phyloP scores from a whole-genome alignment of 2,888 invertebrate genomes.

The Masnerella sp. region DNA sequence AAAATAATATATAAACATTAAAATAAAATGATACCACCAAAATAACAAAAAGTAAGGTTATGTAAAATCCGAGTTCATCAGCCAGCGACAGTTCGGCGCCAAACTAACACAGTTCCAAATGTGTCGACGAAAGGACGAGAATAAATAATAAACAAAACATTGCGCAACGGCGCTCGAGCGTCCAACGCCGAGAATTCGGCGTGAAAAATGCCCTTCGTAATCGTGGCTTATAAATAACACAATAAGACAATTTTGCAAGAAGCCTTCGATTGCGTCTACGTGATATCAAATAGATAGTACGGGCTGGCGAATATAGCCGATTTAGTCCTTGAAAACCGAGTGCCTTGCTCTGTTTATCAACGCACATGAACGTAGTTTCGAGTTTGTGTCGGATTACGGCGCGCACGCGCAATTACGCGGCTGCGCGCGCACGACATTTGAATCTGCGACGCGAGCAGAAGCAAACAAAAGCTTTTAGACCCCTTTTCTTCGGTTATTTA shows the following conservation, averaged over 20 bases:
- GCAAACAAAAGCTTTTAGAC: conserved; percentile 15
- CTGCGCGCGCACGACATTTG: conserved; percentile 1
- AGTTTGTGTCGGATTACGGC: conserved; percentile 30
- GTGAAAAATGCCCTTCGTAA: conserved; percentile 19
- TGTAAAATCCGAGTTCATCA: no score
- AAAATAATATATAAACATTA: no score
- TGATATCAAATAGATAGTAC: conserved; percentile 22
- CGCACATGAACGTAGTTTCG: conserved; percentile 21
- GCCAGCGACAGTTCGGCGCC: no score
- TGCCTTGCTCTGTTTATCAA: conserved; percentile 38
- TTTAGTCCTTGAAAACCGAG: conserved; percentile 42
- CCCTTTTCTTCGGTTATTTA: conserved; percentile 22
- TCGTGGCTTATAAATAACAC: conserved; percentile 29
- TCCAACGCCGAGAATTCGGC: background rate
- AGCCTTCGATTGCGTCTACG: conserved; percentile 24
- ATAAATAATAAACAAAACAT: no score
- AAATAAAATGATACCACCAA: no score
- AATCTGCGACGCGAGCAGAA: background rate
- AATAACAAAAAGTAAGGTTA: no score
- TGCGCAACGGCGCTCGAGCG: no score
- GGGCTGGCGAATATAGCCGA: conserved; percentile 25
- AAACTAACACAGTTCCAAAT: no score
- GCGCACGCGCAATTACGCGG: background rate
- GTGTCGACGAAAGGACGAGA: no score
- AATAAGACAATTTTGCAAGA: conserved; percentile 31